Conservation (phyloP, 2,113 vertebrate genomes). For the Oreocharis arfaki region DNA sequence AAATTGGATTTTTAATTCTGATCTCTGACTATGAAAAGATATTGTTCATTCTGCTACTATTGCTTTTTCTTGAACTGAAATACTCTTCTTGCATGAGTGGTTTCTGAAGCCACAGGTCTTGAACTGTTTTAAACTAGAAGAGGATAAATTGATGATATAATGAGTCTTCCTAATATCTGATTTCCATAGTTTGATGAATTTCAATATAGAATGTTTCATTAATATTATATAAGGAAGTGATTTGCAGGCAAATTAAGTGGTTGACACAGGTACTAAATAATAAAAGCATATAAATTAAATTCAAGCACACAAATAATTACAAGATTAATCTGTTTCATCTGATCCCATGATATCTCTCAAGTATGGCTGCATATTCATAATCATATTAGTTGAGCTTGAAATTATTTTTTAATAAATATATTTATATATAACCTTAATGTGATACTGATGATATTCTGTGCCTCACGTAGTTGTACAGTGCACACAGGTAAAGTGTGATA, state of each 20-base stretch:
- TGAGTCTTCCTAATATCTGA: conserved; percentile 18
- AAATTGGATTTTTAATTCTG: neutral
- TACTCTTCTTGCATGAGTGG: neutral
- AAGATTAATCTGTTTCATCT: conserved; percentile 2
- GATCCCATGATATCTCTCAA: neutral
- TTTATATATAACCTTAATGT: neutral
- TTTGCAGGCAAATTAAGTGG: conserved; percentile 47
- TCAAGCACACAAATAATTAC: conserved; percentile 27
- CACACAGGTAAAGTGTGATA: neutral
- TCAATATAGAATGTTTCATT: conserved; percentile 24
- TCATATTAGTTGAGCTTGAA: neutral
- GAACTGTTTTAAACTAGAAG: neutral
- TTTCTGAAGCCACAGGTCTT: neutral
- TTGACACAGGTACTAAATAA: conserved; percentile 63
- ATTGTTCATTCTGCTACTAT: neutral
- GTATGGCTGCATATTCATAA: neutral
- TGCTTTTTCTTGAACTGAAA: neutral
- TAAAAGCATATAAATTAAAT: conserved; percentile 55
- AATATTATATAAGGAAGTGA: conserved; percentile 43
- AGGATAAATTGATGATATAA: neutral
- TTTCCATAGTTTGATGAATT: conserved; percentile 48
- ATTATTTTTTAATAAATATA: neutral
- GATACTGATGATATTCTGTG: neutral
- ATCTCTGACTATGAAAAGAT: neutral
- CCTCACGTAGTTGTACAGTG: neutral